Percentiles rank a stretch among this genome's conserved stretches.
Evolutionary conservation across 2,888 invertebrate species (phyloP).

Genomic region (Dicyrtoma fusca): DNA sequence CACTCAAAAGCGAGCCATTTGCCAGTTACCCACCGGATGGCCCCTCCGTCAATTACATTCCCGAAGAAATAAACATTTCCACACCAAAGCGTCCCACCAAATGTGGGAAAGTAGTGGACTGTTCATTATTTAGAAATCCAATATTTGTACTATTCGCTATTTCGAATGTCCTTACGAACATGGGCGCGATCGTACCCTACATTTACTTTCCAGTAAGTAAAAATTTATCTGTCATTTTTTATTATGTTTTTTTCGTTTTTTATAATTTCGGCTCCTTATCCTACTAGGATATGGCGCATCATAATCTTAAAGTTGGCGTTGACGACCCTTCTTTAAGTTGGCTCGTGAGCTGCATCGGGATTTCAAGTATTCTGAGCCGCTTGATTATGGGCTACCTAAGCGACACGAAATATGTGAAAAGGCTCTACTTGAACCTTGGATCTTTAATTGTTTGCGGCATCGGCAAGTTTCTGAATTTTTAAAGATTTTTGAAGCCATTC

Average conservation of each 20-base stretch:
- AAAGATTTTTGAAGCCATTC: background rate
- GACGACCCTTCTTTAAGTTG: conserved; percentile 67
- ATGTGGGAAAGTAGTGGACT: too few species aligned
- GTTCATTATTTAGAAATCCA: background rate
- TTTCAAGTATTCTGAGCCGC: conserved; percentile 84
- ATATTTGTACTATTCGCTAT: conserved; percentile 64
- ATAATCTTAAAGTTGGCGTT: background rate
- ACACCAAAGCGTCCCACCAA: too few species aligned
- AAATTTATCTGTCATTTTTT: too few species aligned
- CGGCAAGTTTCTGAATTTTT: too few species aligned
- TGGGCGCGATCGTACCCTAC: conserved; percentile 93
- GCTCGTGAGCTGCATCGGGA: conserved; percentile 80
- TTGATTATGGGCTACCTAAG: conserved; percentile 84
- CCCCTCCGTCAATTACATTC: too few species aligned
- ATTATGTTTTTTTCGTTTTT: too few species aligned
- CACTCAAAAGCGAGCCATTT: conserved; percentile 21
- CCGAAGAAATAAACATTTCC: too few species aligned
- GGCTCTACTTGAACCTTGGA: conserved; percentile 84
- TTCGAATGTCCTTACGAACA: conserved; percentile 93
- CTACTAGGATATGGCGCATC: conserved; percentile 13
- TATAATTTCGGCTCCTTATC: too few species aligned
- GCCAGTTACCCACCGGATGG: background rate
- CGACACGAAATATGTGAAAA: conserved; percentile 68
- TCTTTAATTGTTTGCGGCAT: conserved; percentile 87
- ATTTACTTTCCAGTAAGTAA: conserved; percentile 71